Conservation (phyloP, 2,113 vertebrate genomes). For the Cinclus mexicanus region DNA sequence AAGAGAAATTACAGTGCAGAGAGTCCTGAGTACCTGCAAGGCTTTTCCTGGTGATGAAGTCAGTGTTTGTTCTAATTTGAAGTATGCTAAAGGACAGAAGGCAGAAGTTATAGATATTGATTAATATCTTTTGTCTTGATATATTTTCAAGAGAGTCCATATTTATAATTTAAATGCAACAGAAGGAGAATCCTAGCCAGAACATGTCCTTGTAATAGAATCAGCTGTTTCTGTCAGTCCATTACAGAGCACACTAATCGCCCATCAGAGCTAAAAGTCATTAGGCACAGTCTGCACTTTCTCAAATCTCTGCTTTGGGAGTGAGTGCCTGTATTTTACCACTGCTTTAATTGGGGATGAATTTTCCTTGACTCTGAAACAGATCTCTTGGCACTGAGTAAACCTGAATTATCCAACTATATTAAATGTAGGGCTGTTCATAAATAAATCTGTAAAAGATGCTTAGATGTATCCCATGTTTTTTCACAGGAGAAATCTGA, state of each 20-base stretch:
- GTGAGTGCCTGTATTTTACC: slow-evolving; percentile 33
- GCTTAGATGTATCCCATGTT: background rate
- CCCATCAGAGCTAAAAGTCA: slow-evolving; percentile 56
- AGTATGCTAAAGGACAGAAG: background rate
- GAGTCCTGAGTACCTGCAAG: background rate
- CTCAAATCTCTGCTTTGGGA: slow-evolving; percentile 49
- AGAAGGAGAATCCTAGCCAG: slow-evolving; percentile 43
- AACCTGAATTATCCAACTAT: background rate
- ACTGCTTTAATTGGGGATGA: slow-evolving; percentile 19
- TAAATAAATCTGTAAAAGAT: background rate
- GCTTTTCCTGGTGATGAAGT: background rate
- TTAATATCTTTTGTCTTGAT: slow-evolving; percentile 18
- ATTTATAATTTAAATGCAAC: slow-evolving; percentile 37
- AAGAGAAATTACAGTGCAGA: background rate
- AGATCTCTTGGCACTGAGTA: slow-evolving; percentile 38
- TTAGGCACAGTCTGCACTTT: slow-evolving; percentile 65
- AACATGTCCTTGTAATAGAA: slow-evolving; percentile 57
- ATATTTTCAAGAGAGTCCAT: background rate
- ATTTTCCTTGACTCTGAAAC: slow-evolving; percentile 40
- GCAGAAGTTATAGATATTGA: background rate
- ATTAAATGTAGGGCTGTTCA: background rate
- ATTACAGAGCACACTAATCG: slow-evolving; percentile 53
- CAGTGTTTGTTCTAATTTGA: slow-evolving; percentile 19
- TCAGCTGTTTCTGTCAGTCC: slow-evolving; percentile 59
- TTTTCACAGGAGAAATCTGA: background rate